Base-by-base conservation (phyloP, 2,888 invertebrate genomes). In the Silvanus unidentatus region DNA sequence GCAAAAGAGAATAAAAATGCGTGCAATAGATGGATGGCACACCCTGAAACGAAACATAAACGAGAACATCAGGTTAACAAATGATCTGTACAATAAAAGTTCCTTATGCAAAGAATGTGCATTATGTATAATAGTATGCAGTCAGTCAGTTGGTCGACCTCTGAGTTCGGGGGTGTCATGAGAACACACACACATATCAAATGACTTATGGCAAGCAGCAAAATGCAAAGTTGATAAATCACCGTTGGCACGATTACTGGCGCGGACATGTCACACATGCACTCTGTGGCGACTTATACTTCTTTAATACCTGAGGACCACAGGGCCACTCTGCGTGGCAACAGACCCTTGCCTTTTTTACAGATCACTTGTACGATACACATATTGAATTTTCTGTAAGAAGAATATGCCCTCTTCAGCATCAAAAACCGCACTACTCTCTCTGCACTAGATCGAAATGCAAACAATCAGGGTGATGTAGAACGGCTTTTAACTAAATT, bases 251-350 rank as follows among this genome's bases (percentile, higher is more conserved):
- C 16, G 16, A n/a, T 45, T 40, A 37, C 45, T 44, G 16, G 16
- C 16, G 34, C 39, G 12, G 5, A 27, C 42, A 37, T 37, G 39
- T 35, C 43, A 34, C 39, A 39, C 30, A 39, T 39, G 43, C 47
- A 42, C 29, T n/a, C n/a, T n/a, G n/a, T n/a, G n/a, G n/a, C 34
- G 34, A 28, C 37, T 48, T 44, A n/a, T n/a, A n/a, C 22, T 42
- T 48, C 42, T 42, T 44, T 44, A 48, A 42, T 42, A 44, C 40
- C 40, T 44, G 42, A 28, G 38, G 29, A 16, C 16, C 39, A 40
- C 37, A 40, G 40, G 40, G 34, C 14, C 40, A 34, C 32, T 35
- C 40, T n/a, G n/a, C n/a, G n/a, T n/a, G n/a, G n/a, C n/a, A n/a
- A n/a, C n/a, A n/a, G n/a, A n/a, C n/a, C n/a, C n/a, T n/a, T n/a